These are phyloP conservation scores for Gymnocephalus cernua DNA, from an alignment of 2,113 vertebrate genomes.

Conservation along the genomic window DNA sequence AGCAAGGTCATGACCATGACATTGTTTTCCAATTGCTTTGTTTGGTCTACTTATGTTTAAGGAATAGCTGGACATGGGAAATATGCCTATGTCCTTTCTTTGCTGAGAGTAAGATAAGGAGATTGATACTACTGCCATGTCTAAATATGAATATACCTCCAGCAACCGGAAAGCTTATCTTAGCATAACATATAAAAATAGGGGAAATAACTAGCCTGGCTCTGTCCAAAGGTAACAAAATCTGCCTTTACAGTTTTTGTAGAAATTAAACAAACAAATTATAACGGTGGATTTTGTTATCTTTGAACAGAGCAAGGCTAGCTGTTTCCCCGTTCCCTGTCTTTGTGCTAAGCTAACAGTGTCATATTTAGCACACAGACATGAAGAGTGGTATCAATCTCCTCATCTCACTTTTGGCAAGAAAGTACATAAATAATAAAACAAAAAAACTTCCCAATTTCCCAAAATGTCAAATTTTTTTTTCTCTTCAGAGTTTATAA, in stretches of 20 bases:
- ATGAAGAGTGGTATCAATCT: background rate
- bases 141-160: no score
- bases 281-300: background rate
- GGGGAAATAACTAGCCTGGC: no score
- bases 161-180: no score
- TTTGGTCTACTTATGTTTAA: background rate
- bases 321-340: background rate
- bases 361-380: background rate
- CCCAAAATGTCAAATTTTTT: background rate
- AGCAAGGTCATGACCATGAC: background rate
- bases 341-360: background rate
- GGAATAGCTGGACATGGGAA: background rate
- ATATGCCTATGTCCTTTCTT: background rate
- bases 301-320: background rate
- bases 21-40: background rate
- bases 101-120: no score
- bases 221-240: no score
- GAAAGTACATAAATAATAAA: background rate
- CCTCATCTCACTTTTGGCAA: background rate
- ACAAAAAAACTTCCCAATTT: background rate
- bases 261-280: no score
- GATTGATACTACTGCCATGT: no score
- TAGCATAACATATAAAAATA: no score
- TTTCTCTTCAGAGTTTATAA: background rate
- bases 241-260: no score